Percentiles rank a stretch among this genome's conserved stretches.
phyloP scores from a whole-genome alignment of 2,888 invertebrate genomes.

The Boloria euphrosyne region DNA sequence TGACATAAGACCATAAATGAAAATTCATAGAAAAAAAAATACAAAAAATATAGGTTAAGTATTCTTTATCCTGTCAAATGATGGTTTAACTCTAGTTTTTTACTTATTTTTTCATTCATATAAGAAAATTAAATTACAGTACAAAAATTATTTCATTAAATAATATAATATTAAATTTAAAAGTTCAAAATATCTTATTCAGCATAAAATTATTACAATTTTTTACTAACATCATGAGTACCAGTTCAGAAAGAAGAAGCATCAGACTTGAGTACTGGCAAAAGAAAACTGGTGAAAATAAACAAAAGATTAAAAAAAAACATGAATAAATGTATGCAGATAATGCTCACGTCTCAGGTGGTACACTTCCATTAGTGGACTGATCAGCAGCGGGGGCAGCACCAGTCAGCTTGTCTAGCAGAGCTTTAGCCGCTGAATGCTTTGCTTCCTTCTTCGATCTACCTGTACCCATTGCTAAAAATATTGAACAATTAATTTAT shows the following conservation, averaged over 20 bases:
- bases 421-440: slow-evolving; percentile 95
- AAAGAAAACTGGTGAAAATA: too few relatives aligned
- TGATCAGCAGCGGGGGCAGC: slow-evolving; percentile 85
- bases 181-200: too few relatives aligned
- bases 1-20: not conserved
- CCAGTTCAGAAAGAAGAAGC: too few relatives aligned
- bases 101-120: too few relatives aligned
- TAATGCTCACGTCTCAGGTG: slow-evolving; percentile 64
- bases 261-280: too few relatives aligned
- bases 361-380: slow-evolving; percentile 75
- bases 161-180: too few relatives aligned
- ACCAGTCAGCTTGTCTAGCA: slow-evolving; percentile 93
- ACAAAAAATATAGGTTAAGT: not conserved
- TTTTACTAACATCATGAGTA: too few relatives aligned
- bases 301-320: too few relatives aligned
- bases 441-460: slow-evolving; percentile 99
- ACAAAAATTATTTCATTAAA: too few relatives aligned
- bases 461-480: slow-evolving; percentile 93
- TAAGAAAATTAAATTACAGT: too few relatives aligned
- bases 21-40: not conserved
- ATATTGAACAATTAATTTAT: slow-evolving; percentile 1
- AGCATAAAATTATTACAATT: too few relatives aligned
- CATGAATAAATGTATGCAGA: not conserved
- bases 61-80: not conserved
- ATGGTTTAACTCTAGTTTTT: not conserved